phyloP scores from a whole-genome alignment of 2,888 invertebrate species.

The Drosophila sordidula region DNA sequence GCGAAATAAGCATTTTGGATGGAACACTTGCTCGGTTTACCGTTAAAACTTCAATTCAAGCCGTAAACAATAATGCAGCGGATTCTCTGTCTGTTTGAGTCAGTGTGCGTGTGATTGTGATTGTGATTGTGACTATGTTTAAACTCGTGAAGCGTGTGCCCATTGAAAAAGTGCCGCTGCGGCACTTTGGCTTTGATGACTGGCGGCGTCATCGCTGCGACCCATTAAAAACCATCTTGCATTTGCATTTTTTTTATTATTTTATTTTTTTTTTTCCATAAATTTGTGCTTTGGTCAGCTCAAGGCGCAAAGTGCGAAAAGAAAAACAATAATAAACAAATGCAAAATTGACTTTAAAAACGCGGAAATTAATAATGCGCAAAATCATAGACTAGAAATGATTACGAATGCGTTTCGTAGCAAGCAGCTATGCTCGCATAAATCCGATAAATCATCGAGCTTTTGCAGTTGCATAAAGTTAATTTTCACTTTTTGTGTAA shows the following conservation, averaged over 20 bases:
- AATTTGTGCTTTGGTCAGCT: conserved; percentile 23
- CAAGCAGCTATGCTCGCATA: conserved; percentile 2
- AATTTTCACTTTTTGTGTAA: not conserved
- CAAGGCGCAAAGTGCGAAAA: conserved; percentile 15
- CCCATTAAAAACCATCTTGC: conserved; percentile 50
- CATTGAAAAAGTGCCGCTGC: conserved; percentile 50
- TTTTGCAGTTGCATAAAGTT: not conserved
- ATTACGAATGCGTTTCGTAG: not conserved
- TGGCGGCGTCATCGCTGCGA: conserved; percentile 24
- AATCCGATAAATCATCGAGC: too few relatives aligned
- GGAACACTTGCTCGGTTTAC: conserved; percentile 19
- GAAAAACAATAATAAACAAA: conserved; percentile 11
- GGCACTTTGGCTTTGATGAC: conserved; percentile 54
- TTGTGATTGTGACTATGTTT: conserved; percentile 7
- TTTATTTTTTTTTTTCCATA: conserved; percentile 2
- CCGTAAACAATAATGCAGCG: conserved; percentile 27
- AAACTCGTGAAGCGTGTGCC: conserved; percentile 26
- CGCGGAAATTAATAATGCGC: conserved; percentile 30
- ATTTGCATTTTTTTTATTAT: conserved; percentile 49
- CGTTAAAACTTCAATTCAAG: conserved; percentile 9
- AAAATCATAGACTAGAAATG: conserved; percentile 8
- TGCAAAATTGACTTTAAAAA: conserved; percentile 26
- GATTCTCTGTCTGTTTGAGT: conserved; percentile 9
- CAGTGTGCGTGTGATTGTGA: not conserved
- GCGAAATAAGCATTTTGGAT: conserved; percentile 35